Evolutionary conservation across 2,797 vertebrate species (phyloP).

Genomic region (Eleutherodactylus coqui): DNA sequence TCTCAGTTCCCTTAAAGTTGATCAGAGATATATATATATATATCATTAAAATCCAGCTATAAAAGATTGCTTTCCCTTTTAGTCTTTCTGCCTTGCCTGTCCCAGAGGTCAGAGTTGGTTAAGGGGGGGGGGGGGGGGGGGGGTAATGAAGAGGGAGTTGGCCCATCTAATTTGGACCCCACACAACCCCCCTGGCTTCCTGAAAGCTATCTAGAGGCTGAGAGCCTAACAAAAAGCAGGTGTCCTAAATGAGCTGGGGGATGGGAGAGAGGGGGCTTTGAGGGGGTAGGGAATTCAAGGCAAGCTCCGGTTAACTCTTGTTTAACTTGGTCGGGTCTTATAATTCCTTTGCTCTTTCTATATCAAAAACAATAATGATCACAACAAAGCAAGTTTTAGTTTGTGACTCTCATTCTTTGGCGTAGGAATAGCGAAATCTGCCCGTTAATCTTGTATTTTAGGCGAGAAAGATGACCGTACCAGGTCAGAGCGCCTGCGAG

Average conservation of each 20-base stretch:
- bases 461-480: neutral
- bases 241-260: constrained; percentile 60
- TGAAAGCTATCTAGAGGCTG: constrained; percentile 62
- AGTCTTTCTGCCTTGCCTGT: constrained; percentile 37
- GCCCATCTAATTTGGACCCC: constrained; percentile 61
- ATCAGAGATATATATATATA: neutral
- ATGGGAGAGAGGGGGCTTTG: constrained; percentile 38
- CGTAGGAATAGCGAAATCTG: neutral
- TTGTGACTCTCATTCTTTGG: no score
- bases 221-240: constrained; percentile 62
- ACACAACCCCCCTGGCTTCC: constrained; percentile 60
- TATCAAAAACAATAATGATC: neutral
- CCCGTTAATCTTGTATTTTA: neutral
- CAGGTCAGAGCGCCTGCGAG: neutral
- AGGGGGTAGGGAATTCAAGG: constrained; percentile 43
- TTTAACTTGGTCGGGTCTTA: constrained; percentile 31
- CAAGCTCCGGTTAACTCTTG: constrained; percentile 50
- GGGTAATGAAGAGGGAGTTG: constrained; percentile 25
- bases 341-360: neutral
- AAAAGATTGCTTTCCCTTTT: constrained; percentile 38
- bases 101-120: constrained; percentile 47
- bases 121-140: no score
- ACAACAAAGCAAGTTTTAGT: neutral
- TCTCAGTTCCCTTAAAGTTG: neutral
- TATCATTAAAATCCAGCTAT: neutral